phyloP scores from a whole-genome alignment of 2,113 vertebrate species.

The Micronycteris hirsuta region DNA sequence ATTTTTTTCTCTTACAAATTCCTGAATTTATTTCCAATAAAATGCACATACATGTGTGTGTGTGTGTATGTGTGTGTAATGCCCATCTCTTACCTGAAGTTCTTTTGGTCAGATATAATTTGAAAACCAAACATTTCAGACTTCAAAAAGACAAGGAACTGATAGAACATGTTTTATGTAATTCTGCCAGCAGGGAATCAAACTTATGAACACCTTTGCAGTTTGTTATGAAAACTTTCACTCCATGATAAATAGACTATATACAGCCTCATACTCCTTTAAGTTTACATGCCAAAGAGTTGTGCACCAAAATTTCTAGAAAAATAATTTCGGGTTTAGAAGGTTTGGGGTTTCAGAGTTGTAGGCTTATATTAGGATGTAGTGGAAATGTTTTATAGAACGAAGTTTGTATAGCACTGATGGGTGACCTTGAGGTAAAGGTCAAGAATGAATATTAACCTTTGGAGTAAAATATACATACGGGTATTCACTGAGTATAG shows the following conservation, averaged over 20 bases:
- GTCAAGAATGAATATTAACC: background rate
- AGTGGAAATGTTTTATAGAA: background rate
- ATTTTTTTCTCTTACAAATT: background rate
- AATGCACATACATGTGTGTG: background rate
- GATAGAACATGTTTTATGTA: background rate
- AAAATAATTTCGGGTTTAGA: background rate
- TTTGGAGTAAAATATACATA: background rate
- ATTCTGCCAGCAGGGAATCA: background rate
- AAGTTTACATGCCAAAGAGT: background rate
- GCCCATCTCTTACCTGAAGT: background rate
- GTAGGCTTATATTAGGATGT: background rate
- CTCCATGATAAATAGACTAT: background rate
- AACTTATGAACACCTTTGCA: background rate
- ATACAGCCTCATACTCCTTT: background rate
- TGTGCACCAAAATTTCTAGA: background rate
- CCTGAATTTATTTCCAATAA: background rate
- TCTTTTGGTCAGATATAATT: background rate
- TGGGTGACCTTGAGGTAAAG: background rate
- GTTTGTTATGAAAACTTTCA: background rate
- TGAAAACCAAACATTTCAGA: constrained; percentile 1
- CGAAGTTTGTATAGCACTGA: background rate
- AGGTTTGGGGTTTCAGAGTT: background rate
- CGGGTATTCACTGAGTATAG: background rate
- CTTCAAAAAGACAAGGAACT: background rate
- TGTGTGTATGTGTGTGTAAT: background rate